Evolutionary conservation across 2,888 invertebrate species (phyloP), one percentile per base, ranked within the genome.

Genomic region (Onthophagus sagittarius): DNA sequence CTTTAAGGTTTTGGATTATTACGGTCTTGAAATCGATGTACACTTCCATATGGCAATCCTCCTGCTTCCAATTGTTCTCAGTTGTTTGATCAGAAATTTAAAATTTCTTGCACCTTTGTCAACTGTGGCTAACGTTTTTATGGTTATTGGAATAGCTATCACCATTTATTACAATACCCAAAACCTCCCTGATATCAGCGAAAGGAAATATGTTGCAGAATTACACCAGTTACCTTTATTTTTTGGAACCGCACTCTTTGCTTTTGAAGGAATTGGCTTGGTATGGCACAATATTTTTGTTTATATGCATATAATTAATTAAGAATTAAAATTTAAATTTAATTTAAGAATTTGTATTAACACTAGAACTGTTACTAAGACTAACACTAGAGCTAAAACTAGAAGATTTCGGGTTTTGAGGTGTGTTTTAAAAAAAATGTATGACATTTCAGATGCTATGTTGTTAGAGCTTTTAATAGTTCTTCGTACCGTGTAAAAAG

Each of bases 251-350:
- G 96, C 96, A 23, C 91, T 99, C 73, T 99, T 95, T 85, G 95
- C 98, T 2, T 99, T 98, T 82, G 99, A 99, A 87, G 99, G 98
- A 76, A 98, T 99, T 77, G 94, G 94, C 72, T 85, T 95, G 88
- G 95, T 93, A 83, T 89, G 89, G 85, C 11, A 32, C 13, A 63
- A 23, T 13, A 23, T 23, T 15, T 9, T 69, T 69, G 0, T 15
- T 15, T 31, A 53, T 39, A 6, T 15, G 9, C 53, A 62, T 15
- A 2, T 15, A 69, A 72, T 74, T 13, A 71, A 23, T n/a, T n/a
- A n/a, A n/a, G n/a, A n/a, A n/a, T n/a, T n/a, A n/a, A n/a, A n/a
- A n/a, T n/a, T n/a, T n/a, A n/a, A n/a, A n/a, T n/a, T n/a, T n/a
- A n/a, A n/a, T n/a, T n/a, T n/a, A n/a, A n/a, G n/a, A n/a, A n/a